phyloP scores from a whole-genome alignment of 2,113 vertebrate species.

The Solenodon paradoxus region DNA sequence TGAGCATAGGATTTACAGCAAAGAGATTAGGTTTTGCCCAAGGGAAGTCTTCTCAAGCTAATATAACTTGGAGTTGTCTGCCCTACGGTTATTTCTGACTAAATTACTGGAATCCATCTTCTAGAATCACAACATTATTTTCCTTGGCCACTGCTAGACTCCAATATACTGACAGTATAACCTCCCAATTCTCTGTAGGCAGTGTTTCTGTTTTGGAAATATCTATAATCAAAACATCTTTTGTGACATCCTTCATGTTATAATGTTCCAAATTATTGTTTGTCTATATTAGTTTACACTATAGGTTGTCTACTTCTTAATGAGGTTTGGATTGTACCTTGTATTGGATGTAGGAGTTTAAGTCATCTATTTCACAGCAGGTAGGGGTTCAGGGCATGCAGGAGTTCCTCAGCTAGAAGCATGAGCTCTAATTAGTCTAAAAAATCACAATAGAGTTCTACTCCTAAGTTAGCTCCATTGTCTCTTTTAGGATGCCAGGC shows the following conservation, averaged over 20 bases:
- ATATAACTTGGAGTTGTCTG: constrained; percentile 68
- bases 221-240: constrained; percentile 41
- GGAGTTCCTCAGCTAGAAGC: background rate
- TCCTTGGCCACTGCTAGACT: constrained; percentile 51
- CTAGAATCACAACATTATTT: constrained; percentile 65
- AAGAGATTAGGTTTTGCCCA: constrained; percentile 71
- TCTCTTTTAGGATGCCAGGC: background rate
- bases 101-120: constrained; percentile 76
- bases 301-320: constrained; percentile 42
- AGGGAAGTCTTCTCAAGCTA: constrained; percentile 70
- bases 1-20: constrained; percentile 64
- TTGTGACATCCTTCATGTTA: constrained; percentile 39
- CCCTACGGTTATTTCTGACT: constrained; percentile 64
- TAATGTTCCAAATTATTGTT: constrained; percentile 53
- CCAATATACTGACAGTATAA: constrained; percentile 16
- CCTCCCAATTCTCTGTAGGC: constrained; percentile 59
- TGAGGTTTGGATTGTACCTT: constrained; percentile 33
- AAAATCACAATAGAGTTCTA: background rate
- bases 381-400: background rate
- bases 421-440: constrained; percentile 49
- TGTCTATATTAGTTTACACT: constrained; percentile 58
- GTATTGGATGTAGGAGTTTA: background rate
- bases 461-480: background rate
- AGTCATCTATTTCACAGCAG: constrained; percentile 29
- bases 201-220: constrained; percentile 67